Conservation (phyloP, 2,113 vertebrate genomes). For the Macaca nemestrina region DNA sequence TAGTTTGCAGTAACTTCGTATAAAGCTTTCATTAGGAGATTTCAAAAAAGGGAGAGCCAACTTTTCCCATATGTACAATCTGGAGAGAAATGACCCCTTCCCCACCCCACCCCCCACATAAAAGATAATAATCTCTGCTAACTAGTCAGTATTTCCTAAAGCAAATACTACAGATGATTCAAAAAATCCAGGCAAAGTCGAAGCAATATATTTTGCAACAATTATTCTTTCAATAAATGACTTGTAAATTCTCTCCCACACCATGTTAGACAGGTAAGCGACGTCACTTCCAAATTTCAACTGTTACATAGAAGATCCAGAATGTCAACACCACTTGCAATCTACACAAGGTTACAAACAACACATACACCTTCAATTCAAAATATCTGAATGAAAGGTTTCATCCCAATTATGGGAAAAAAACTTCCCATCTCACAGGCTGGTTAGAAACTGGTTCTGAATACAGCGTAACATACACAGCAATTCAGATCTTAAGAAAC, state of each 20-base stretch:
- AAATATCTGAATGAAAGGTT: neutral
- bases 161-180: neutral
- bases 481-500: neutral
- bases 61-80: accelerated
- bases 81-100: accelerated
- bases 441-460: neutral
- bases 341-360: neutral
- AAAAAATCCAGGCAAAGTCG: conserved; percentile 38
- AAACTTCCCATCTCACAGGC: neutral
- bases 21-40: accelerated
- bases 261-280: neutral
- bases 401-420: neutral
- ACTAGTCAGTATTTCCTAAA: neutral
- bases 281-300: neutral
- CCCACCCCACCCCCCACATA: no score
- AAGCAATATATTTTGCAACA: conserved; percentile 41
- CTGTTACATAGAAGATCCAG: neutral
- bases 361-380: neutral
- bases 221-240: conserved; percentile 10
- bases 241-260: neutral
- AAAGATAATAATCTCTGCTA: accelerated
- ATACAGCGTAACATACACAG: neutral
- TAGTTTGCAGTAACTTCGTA: accelerated
- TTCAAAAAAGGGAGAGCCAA: neutral
- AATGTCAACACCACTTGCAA: neutral